Conservation (phyloP, 2,888 invertebrate species). For the Hololepta plana region DNA sequence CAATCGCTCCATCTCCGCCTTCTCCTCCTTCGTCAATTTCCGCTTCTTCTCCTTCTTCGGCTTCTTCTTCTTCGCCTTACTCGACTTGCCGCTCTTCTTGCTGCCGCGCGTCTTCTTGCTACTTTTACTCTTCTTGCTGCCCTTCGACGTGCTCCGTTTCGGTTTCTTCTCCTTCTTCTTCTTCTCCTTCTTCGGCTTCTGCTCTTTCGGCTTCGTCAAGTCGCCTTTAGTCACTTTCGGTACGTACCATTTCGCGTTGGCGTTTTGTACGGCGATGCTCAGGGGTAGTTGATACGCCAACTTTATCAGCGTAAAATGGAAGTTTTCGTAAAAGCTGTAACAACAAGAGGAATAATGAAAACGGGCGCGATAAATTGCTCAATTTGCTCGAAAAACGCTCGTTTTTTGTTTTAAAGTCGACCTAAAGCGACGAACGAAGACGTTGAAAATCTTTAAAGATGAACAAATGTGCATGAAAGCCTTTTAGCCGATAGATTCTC, state of each 20-base stretch:
- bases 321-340: slow-evolving; percentile 23
- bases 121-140: slow-evolving; percentile 12
- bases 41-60: slow-evolving; percentile 10
- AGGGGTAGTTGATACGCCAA: slow-evolving; percentile 18
- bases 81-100: slow-evolving; percentile 10
- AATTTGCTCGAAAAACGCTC: no score
- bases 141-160: slow-evolving; percentile 8
- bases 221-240: slow-evolving; percentile 22
- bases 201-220: slow-evolving; percentile 13
- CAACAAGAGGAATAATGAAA: no score
- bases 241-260: slow-evolving; percentile 20
- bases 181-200: slow-evolving; percentile 14
- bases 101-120: slow-evolving; percentile 12
- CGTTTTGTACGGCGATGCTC: slow-evolving; percentile 18
- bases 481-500: no score
- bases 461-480: no score
- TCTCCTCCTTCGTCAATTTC: slow-evolving; percentile 16
- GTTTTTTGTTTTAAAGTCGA: no score
- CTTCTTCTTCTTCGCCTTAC: slow-evolving; percentile 9
- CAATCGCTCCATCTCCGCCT: slow-evolving; percentile 15
- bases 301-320: slow-evolving; percentile 21
- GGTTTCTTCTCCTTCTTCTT: slow-evolving; percentile 12
- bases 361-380: background rate
- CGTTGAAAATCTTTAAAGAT: no score
- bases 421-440: no score